Evolutionary conservation across 2,113 vertebrate genomes (phyloP).

Genomic region (Platichthys stellatus): DNA sequence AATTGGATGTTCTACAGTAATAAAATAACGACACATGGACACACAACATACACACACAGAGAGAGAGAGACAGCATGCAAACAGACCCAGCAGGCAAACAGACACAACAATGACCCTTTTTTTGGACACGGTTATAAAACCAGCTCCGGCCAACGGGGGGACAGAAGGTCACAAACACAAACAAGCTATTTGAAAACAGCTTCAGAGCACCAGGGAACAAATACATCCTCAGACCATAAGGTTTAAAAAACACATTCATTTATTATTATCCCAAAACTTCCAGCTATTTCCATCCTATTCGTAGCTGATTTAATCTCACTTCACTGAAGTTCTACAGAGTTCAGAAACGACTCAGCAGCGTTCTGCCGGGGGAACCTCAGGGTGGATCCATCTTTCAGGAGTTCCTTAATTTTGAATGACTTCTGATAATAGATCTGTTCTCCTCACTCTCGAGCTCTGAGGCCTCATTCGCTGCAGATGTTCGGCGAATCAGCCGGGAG

Average conservation of each 20-base stretch:
- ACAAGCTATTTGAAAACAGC: slow-evolving; percentile 7
- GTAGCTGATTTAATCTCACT: background rate
- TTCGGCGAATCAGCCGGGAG: slow-evolving; percentile 11
- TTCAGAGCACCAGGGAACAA: slow-evolving; percentile 2
- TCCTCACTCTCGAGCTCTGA: background rate
- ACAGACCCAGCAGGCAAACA: slow-evolving; percentile 72
- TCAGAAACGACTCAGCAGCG: background rate
- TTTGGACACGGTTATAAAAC: slow-evolving; percentile 29
- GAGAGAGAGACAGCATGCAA: slow-evolving; percentile 55
- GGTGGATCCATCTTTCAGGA: background rate
- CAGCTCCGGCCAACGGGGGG: background rate
- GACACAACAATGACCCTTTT: slow-evolving; percentile 51
- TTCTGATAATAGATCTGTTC: slow-evolving; percentile 3
- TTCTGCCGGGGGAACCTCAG: background rate
- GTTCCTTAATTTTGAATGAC: background rate
- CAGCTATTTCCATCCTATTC: background rate
- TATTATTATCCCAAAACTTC: background rate
- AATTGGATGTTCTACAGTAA: slow-evolving; percentile 47
- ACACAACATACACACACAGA: background rate
- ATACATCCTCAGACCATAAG: background rate
- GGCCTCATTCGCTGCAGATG: slow-evolving; percentile 15
- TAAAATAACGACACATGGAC: slow-evolving; percentile 43
- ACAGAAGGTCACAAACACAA: slow-evolving; percentile 3
- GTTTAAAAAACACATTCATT: background rate
- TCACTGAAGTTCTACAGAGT: background rate